Evolutionary conservation across 92 coral and sea anemone species (phyloP).

Genomic region (Phenganax stokvisi): DNA sequence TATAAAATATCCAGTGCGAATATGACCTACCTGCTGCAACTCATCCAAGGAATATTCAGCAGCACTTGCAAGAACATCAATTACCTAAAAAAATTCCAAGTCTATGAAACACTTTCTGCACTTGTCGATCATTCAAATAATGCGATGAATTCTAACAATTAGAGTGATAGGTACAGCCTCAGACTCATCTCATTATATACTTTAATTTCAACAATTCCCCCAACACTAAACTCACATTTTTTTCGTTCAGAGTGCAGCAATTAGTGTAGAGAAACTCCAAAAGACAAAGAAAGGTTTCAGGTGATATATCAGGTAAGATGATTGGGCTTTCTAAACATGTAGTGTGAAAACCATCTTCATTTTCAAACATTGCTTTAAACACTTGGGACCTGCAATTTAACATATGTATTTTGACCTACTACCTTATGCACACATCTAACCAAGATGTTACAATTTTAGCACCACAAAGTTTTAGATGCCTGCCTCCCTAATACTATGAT

Average conservation of each 20-base stretch:
- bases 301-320: slow-evolving; percentile 76
- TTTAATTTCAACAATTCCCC: background rate
- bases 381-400: slow-evolving; percentile 66
- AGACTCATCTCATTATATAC: background rate
- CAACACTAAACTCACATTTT: slow-evolving; percentile 59
- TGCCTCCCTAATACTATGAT: background rate
- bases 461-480: background rate
- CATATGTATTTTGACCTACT: background rate
- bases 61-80: slow-evolving; percentile 89
- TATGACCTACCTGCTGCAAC: slow-evolving; percentile 61
- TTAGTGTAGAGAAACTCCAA: slow-evolving; percentile 95
- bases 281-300: slow-evolving; percentile 70
- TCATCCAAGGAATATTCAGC: slow-evolving; percentile 86
- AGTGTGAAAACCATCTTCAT: slow-evolving; percentile 50
- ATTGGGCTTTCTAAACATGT: slow-evolving; percentile 79
- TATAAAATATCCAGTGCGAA: background rate
- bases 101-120: too few relatives aligned
- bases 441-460: background rate
- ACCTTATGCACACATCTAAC: background rate
- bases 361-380: slow-evolving; percentile 81
- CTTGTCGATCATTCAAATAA: background rate
- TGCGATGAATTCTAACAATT: background rate
- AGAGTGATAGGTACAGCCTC: background rate
- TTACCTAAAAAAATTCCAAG: slow-evolving; percentile 52
- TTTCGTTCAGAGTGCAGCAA: slow-evolving; percentile 75